Evolutionary conservation across 2,113 vertebrate species (phyloP), one percentile per base, ranked within the genome.

Genomic region (Salvelinus namaycush): DNA sequence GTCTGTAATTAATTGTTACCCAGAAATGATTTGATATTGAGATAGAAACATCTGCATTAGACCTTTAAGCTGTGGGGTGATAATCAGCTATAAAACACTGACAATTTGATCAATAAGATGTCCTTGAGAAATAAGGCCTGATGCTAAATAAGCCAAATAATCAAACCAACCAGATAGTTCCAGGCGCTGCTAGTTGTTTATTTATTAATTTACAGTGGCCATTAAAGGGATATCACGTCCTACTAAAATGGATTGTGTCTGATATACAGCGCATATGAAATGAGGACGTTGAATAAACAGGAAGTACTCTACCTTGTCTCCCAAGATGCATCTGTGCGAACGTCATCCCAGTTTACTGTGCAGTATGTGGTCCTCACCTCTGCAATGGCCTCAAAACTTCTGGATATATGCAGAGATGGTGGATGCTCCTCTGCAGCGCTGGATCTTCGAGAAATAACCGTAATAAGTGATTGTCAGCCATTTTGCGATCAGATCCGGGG

Each of bases 321-420:
- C 98, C 98, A 99, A 59, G 97, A 99, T 84, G 95, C 97, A 76
- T 99, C 98, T 0, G 94, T 97, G 85, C 95, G 85, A 39, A 96
- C 74, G 0, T 86, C 81, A 0, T 79, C 73, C 97, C 98, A 99
- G 14, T 29, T 78, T 6, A 66, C 34, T 24, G 93, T 92, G 73
- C 18, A 5, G 70, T 49, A 68, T 31, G 9, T 34, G 29, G 7
- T 27, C 7, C 68, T 89, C 90, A 97, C 97, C 94, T 88, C 93
- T 80, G 95, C 96, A 68, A 99, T 95, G 79, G 96, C 97, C 87
- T 83, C 88, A 86, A 88, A 89, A 99, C 9, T 92, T 92, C n/a
- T 96, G 95, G 74, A 98, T 89, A 74, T 99, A 99, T 6, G 98
- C 98, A 65, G 94, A 94, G 89, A 99, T 97, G 6, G 97, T 99